Base-by-base conservation (phyloP, 2,888 invertebrate genomes). In the Papilio elwesi region DNA sequence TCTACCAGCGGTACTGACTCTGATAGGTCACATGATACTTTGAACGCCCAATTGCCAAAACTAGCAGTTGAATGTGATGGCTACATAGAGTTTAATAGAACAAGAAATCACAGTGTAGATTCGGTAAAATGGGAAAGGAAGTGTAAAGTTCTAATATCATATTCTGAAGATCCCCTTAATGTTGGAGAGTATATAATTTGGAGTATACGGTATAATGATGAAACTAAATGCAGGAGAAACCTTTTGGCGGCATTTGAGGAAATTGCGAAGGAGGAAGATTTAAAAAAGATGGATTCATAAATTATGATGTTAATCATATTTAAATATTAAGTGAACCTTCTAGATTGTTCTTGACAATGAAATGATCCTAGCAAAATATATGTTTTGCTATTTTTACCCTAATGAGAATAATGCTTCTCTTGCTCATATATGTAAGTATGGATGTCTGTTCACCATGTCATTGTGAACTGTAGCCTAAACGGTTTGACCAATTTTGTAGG, bases 91-190 rank as follows among this genome's bases (percentile, higher is more conserved):
- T 94, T 94, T 78, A 87, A 87, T 49, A 87, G 91, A 78, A 85
- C 87, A 15, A 86, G 88, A 75, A 92, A 82, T 71, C 79, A 87
- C 47, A 87, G 85, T 77, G 78, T 79, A 76, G 94, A 91, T 74
- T 79, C 81, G 74, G 94, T 93, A 88, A 95, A 94, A 78, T 96
- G 96, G 95, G 94, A 93, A 75, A 89, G 95, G 71, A 95, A 95
- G 64, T 95, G 95, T 81, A 95, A 95, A 82, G 84, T 96, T 68
- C 95, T 95, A 85, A 94, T 96, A 15, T 95, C 95, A 47, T 96
- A 95, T 84, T 94, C 94, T 0, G 91, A 92, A 75, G 93, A 94
- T 71, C 92, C 91, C 11, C 81, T 92, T 10, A 93, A 94, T 81
- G 81, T 91, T 71, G 94, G 94, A 26, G 95, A 95, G 80, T 95